These are phyloP conservation scores for Acrobasis suavella DNA, from an alignment of 2,888 invertebrate species.

Conservation along the genomic window DNA sequence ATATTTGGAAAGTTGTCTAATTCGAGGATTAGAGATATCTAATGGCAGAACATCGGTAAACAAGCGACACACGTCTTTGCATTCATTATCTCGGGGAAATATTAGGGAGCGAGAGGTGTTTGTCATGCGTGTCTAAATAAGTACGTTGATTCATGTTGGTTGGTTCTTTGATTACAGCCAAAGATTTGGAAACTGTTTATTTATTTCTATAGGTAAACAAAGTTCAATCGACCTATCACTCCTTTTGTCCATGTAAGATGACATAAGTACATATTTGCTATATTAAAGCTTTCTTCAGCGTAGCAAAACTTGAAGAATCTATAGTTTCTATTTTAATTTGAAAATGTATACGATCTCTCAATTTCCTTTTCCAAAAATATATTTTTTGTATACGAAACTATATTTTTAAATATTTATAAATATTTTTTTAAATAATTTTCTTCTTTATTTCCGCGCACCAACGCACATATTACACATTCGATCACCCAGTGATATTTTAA, in stretches of 20 bases:
- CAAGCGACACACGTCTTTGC: conserved; percentile 13
- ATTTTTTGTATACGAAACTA: no score
- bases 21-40: conserved; percentile 9
- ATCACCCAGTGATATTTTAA: neutral
- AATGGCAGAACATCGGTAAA: conserved; percentile 12
- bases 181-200: neutral
- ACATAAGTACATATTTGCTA: no score
- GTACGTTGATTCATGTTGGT: neutral
- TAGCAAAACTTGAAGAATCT: no score
- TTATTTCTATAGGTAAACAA: neutral
- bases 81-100: conserved; percentile 9
- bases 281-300: no score
- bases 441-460: neutral
- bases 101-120: conserved; percentile 2
- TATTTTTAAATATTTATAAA: no score
- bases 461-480: no score
- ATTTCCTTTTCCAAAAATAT: no score
- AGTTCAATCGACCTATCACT: neutral
- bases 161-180: neutral
- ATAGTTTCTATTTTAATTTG: no score
- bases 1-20: conserved; percentile 20
- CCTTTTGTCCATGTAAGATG: no score
- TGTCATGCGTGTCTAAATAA: conserved; percentile 5
- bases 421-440: no score
- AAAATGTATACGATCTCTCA: no score